These are phyloP conservation scores for Galerucella calmariensis DNA, from an alignment of 2,888 invertebrate species.

Conservation along the genomic window DNA sequence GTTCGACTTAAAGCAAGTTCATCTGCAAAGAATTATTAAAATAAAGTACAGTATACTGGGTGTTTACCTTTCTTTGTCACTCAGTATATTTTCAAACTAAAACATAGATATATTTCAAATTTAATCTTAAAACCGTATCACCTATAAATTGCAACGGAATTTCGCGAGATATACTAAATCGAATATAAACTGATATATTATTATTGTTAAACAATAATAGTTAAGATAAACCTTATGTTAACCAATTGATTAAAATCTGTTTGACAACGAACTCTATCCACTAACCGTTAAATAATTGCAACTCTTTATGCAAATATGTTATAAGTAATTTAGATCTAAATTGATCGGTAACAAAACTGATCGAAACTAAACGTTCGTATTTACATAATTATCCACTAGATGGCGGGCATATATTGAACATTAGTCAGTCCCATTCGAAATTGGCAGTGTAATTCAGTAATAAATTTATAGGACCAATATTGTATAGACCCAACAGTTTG, in stretches of 20 bases:
- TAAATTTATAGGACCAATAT: slow-evolving; percentile 4
- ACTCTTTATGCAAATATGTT: neutral
- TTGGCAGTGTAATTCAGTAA: slow-evolving; percentile 1
- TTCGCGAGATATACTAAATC: no score
- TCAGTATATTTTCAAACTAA: no score
- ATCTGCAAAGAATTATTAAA: no score
- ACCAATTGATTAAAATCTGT: neutral
- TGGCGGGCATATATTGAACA: slow-evolving; percentile 2
- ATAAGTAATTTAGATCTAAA: slow-evolving; percentile 5
- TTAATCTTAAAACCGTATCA: no score
- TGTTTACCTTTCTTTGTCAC: no score
- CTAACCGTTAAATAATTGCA: neutral
- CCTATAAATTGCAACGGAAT: no score
- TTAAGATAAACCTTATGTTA: neutral
- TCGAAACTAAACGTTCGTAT: neutral
- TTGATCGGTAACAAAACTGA: slow-evolving; percentile 8
- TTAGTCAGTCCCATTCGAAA: slow-evolving; percentile 2
- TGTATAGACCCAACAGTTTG: neutral
- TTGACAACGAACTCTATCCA: neutral
- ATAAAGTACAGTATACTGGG: no score
- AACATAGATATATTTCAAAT: no score
- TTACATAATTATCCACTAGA: slow-evolving; percentile 10
- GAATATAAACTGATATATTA: no score
- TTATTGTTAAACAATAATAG: no score
- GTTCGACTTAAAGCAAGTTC: no score